Evolutionary conservation across 2,797 vertebrate species (phyloP).

Genomic region (Heliangelus exortis): DNA sequence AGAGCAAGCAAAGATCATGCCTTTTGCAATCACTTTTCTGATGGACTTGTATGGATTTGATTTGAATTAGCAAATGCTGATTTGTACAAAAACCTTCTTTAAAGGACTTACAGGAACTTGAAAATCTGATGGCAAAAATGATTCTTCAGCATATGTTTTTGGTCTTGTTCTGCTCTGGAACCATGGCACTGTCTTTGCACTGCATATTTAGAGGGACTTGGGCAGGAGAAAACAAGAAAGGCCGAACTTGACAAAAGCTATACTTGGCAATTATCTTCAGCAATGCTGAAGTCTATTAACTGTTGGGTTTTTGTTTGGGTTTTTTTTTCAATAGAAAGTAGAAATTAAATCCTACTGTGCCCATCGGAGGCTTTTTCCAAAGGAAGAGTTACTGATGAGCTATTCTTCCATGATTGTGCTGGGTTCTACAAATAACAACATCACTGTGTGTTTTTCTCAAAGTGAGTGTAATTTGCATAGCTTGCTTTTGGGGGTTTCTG

Average conservation of each 20-base stretch:
- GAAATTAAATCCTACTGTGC: slow-evolving; percentile 52
- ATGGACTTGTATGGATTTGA: not conserved
- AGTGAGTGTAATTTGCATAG: slow-evolving; percentile 32
- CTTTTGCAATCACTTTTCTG: not conserved
- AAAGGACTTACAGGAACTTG: not conserved
- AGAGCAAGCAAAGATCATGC: not conserved
- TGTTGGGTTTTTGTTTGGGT: not conserved
- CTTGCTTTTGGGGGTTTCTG: slow-evolving; percentile 27
- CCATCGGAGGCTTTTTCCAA: not conserved
- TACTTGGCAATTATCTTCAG: slow-evolving; percentile 10
- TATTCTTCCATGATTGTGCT: slow-evolving; percentile 5
- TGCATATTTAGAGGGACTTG: not conserved
- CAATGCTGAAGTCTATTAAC: slow-evolving; percentile 3
- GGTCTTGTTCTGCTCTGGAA: not conserved
- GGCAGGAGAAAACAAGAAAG: not conserved
- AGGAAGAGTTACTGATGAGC: slow-evolving; percentile 27
- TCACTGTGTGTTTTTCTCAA: not conserved
- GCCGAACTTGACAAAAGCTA: slow-evolving; percentile 12
- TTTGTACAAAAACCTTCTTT: not conserved
- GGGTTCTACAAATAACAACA: slow-evolving; percentile 18
- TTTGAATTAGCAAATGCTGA: not conserved
- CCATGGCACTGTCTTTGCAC: not conserved
- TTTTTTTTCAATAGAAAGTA: not conserved
- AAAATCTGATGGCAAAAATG: not conserved
- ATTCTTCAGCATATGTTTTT: not conserved